Evolutionary conservation across 2,888 invertebrate genomes (phyloP).

Genomic region (Monoplex corrugatus): DNA sequence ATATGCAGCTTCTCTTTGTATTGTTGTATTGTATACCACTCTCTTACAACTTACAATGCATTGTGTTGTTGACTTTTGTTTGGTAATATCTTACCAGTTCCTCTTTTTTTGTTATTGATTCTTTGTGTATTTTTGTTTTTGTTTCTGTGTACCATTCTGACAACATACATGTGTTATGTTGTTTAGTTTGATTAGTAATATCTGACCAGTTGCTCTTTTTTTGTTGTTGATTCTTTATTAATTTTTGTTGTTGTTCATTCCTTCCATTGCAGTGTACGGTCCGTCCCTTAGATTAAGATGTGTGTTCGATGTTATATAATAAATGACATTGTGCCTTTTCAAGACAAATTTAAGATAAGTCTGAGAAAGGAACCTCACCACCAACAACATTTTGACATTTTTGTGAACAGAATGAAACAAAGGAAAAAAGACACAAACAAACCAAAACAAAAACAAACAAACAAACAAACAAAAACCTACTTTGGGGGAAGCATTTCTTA

Average conservation of each 20-base stretch:
- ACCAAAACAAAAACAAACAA: no score
- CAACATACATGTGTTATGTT: no score
- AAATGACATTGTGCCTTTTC: no score
- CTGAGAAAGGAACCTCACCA: no score
- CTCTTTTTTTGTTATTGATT: not conserved
- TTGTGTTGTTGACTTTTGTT: not conserved
- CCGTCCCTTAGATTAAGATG: not conserved
- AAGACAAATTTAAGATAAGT: no score
- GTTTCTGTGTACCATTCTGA: no score
- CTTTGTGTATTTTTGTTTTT: not conserved
- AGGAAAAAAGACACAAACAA: no score
- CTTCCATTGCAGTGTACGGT: not conserved
- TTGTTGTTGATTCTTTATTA: not conserved
- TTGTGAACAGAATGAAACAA: no score
- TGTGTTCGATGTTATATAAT: no score
- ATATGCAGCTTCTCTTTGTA: not conserved
- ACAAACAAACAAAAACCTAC: no score
- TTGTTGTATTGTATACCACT: not conserved
- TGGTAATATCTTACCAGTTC: not conserved
- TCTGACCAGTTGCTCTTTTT: conserved; percentile 6
- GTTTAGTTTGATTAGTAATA: not conserved
- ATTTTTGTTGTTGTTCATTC: not conserved
- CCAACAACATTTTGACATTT: no score
- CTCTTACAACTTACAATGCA: not conserved
- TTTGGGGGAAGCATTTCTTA: no score